phyloP scores from a whole-genome alignment of 2,797 vertebrate species.

The Phrynocephalus vlangalii region DNA sequence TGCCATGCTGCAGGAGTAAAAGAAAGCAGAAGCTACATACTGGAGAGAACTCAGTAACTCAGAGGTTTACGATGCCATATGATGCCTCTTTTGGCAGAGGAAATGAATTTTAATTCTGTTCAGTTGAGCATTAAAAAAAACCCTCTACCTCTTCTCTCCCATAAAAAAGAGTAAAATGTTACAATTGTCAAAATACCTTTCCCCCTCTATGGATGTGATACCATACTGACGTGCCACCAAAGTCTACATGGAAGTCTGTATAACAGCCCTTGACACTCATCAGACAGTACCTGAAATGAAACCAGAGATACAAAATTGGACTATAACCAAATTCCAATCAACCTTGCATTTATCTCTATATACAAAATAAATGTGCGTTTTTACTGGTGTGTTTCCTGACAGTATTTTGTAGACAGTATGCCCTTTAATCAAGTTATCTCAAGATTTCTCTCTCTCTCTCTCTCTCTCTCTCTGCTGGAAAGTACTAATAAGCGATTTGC shows the following conservation, averaged over 20 bases:
- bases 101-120: constrained; percentile 2
- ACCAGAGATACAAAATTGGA: constrained; percentile 17
- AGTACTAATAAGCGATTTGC: too few relatives aligned
- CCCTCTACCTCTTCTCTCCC: background rate
- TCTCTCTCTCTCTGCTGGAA: too few relatives aligned
- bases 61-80: background rate
- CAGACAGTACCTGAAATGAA: constrained; percentile 89
- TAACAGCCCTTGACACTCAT: constrained; percentile 99
- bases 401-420: background rate
- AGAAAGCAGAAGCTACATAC: background rate
- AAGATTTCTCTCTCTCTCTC: too few relatives aligned
- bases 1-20: background rate
- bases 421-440: background rate
- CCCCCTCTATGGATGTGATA: constrained; percentile 96
- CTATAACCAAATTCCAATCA: background rate
- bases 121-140: background rate
- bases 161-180: background rate
- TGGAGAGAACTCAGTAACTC: background rate
- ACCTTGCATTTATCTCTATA: constrained; percentile 1
- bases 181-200: constrained; percentile 83
- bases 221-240: constrained; percentile 98
- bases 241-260: constrained; percentile 98
- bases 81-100: background rate
- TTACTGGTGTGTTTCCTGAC: background rate
- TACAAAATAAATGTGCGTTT: background rate